Conservation (phyloP, 2,113 vertebrate genomes). For the Nibea coibor region DNA sequence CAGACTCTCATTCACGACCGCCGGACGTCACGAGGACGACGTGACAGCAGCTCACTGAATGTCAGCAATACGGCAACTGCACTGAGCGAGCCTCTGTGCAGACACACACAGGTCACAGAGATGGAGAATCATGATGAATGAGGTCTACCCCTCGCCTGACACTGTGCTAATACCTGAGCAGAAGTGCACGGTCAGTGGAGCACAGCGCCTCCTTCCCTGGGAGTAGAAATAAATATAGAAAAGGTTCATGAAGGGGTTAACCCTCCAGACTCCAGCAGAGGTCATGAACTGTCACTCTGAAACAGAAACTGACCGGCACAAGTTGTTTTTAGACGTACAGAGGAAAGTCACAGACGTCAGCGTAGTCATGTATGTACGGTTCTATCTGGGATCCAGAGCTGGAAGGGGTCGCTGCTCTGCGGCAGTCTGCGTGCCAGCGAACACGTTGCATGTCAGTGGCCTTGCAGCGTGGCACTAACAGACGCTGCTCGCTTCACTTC, state of each 20-base stretch:
- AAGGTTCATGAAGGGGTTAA: not conserved
- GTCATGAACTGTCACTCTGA: no score
- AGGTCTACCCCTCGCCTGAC: not conserved
- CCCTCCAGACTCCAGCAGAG: no score
- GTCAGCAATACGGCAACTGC: not conserved
- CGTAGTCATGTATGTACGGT: no score
- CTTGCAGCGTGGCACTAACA: not conserved
- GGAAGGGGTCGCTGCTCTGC: not conserved
- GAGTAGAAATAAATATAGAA: not conserved
- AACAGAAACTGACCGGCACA: no score
- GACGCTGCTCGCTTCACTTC: slow-evolving; percentile 1
- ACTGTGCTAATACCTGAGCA: not conserved
- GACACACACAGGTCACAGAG: not conserved
- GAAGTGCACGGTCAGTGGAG: not conserved
- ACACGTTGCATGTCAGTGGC: not conserved
- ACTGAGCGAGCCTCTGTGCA: not conserved
- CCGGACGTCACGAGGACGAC: no score
- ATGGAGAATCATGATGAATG: not conserved
- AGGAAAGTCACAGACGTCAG: no score
- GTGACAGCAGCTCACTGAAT: no score
- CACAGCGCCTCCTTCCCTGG: not conserved
- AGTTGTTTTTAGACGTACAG: no score
- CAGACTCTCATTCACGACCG: slow-evolving; percentile 3
- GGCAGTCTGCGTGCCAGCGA: not conserved
- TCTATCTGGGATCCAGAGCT: no score